Conservation (phyloP, 2,888 invertebrate genomes). For the Drosophila anomalata region DNA sequence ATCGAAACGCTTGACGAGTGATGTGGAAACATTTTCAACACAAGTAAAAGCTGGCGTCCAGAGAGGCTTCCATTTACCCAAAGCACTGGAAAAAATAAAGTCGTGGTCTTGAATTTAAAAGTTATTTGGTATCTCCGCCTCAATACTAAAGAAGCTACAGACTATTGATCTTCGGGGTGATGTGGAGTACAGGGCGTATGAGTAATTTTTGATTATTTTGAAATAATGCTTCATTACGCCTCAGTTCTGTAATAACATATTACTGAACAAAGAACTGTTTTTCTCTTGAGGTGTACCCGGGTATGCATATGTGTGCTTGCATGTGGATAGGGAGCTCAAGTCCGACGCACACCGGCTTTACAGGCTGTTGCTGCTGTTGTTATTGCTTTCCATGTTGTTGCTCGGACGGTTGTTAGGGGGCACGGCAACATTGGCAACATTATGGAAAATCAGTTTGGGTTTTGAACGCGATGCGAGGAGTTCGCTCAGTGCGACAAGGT, state of each 20-base stretch:
- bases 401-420: slow-evolving; percentile 73
- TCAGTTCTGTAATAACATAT: neutral
- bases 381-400: slow-evolving; percentile 53
- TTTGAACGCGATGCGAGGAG: slow-evolving; percentile 69
- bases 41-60: slow-evolving; percentile 43
- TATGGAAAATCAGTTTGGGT: slow-evolving; percentile 79
- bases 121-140: too few species aligned
- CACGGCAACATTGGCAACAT: slow-evolving; percentile 67
- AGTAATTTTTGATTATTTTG: neutral
- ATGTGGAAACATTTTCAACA: slow-evolving; percentile 84
- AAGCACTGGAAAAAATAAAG: slow-evolving; percentile 26
- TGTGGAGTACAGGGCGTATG: neutral
- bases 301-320: slow-evolving; percentile 32
- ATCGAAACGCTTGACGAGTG: slow-evolving; percentile 84
- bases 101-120: too few species aligned
- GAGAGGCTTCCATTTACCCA: slow-evolving; percentile 42
- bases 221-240: too few species aligned
- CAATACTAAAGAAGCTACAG: too few species aligned
- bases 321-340: slow-evolving; percentile 51
- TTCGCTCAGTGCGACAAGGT: slow-evolving; percentile 33
- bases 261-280: neutral
- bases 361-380: slow-evolving; percentile 66
- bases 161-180: too few species aligned
- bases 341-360: slow-evolving; percentile 76
- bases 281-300: neutral